phyloP scores from a whole-genome alignment of 2,888 invertebrate species.

The Mythimna lalbum region DNA sequence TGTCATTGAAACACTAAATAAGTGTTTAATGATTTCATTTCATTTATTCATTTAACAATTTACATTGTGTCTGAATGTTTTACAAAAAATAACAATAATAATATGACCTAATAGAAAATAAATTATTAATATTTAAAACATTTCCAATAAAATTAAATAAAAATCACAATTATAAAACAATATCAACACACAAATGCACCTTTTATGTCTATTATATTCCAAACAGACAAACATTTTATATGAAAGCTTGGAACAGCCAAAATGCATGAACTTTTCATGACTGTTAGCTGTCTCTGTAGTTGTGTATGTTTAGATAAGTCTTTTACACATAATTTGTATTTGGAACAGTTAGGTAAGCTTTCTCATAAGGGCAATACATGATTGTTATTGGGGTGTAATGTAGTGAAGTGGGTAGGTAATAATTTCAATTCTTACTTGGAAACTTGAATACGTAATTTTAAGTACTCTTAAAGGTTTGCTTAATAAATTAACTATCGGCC shows the following conservation, averaged over 20 bases:
- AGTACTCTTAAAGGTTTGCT: not conserved
- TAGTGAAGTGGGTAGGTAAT: not conserved
- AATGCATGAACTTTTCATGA: not conserved
- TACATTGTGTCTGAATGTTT: too few species aligned
- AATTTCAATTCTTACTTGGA: slow-evolving; percentile 1
- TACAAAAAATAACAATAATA: too few species aligned
- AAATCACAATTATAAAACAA: too few species aligned
- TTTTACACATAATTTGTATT: not conserved
- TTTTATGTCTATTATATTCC: not conserved
- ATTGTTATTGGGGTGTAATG: not conserved
- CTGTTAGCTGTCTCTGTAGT: not conserved
- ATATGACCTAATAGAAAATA: too few species aligned
- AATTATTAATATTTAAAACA: too few species aligned
- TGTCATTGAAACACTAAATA: not conserved
- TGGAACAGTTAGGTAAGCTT: not conserved
- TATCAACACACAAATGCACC: too few species aligned
- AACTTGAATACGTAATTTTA: not conserved
- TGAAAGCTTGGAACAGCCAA: not conserved
- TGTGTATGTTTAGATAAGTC: not conserved
- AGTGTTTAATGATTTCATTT: too few species aligned
- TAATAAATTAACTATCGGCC: not conserved
- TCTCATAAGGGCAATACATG: not conserved
- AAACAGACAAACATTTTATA: not conserved
- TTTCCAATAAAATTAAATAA: too few species aligned
- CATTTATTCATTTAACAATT: too few species aligned